Percentiles rank a stretch among this genome's conserved stretches.
Evolutionary conservation across 2,888 invertebrate genomes (phyloP).

Genomic region (Nomada goodeniana): DNA sequence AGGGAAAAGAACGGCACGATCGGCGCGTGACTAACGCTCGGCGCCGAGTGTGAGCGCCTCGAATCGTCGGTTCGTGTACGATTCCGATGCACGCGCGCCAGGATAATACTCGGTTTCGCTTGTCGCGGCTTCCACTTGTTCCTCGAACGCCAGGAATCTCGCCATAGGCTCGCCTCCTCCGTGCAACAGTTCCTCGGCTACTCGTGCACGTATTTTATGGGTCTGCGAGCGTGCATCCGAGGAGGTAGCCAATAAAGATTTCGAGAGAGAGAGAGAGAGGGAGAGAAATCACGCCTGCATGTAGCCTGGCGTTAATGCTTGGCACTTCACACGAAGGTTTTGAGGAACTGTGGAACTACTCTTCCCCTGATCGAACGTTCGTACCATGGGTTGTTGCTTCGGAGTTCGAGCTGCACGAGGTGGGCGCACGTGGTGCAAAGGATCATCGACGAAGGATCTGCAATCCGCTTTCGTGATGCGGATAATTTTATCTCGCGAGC

Average conservation of each 20-base stretch:
- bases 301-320: neutral
- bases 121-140: conserved; percentile 29
- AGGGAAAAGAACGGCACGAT: conserved; percentile 34
- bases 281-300: neutral
- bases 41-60: conserved; percentile 1
- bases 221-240: neutral
- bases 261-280: neutral
- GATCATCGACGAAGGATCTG: no score
- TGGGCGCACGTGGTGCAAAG: no score
- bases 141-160: conserved; percentile 6
- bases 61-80: conserved; percentile 7
- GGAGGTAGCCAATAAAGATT: neutral
- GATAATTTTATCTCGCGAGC: no score
- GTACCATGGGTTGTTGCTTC: neutral
- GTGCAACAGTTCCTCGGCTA: no score
- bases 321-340: neutral
- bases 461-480: no score
- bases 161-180: neutral
- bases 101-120: conserved; percentile 39
- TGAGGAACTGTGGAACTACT: neutral
- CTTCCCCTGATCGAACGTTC: no score
- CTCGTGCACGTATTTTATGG: neutral
- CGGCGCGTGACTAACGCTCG: conserved; percentile 51
- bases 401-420: neutral
- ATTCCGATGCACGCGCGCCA: conserved; percentile 3